phyloP scores from a whole-genome alignment of 2,797 vertebrate genomes.

The Pelodytes ibericus region DNA sequence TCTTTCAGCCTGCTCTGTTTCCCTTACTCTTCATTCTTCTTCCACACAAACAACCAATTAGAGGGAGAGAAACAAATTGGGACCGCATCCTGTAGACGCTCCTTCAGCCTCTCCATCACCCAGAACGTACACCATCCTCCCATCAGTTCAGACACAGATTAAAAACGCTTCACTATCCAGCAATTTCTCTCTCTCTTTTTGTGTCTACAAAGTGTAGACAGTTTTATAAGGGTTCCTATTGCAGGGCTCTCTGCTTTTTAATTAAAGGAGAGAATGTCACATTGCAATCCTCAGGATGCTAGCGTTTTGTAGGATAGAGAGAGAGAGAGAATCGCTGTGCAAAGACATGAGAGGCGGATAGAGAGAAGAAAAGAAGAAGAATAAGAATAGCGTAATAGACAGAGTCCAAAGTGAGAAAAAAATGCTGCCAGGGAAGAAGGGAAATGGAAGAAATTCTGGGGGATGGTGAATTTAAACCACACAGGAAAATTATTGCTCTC shows the following conservation, averaged over 20 bases:
- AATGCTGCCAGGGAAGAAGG: background rate
- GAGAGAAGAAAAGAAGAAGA: slow-evolving; percentile 15
- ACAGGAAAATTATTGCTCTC: too few relatives aligned
- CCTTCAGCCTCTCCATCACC: slow-evolving; percentile 62
- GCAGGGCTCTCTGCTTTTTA: slow-evolving; percentile 51
- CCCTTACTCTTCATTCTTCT: slow-evolving; percentile 69
- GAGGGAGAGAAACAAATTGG: slow-evolving; percentile 65
- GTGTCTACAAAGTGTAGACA: background rate
- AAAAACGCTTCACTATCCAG: slow-evolving; percentile 41
- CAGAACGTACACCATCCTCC: slow-evolving; percentile 47
- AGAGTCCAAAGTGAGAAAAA: background rate
- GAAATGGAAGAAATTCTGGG: background rate
- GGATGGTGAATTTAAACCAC: background rate
- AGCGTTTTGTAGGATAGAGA: slow-evolving; percentile 25
- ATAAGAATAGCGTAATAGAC: background rate
- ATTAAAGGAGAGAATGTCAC: slow-evolving; percentile 53
- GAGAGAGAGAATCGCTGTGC: slow-evolving; percentile 28
- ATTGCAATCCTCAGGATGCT: slow-evolving; percentile 27
- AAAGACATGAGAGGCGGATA: slow-evolving; percentile 35
- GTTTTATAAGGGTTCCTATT: background rate
- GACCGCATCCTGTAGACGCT: slow-evolving; percentile 64
- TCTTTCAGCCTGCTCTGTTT: slow-evolving; percentile 65
- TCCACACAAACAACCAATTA: slow-evolving; percentile 77
- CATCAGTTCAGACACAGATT: slow-evolving; percentile 32
- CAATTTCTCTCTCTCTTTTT: slow-evolving; percentile 26